phyloP scores from a whole-genome alignment of 1,140 invertebrate genomes.

The Pentalonia nigronervosa region DNA sequence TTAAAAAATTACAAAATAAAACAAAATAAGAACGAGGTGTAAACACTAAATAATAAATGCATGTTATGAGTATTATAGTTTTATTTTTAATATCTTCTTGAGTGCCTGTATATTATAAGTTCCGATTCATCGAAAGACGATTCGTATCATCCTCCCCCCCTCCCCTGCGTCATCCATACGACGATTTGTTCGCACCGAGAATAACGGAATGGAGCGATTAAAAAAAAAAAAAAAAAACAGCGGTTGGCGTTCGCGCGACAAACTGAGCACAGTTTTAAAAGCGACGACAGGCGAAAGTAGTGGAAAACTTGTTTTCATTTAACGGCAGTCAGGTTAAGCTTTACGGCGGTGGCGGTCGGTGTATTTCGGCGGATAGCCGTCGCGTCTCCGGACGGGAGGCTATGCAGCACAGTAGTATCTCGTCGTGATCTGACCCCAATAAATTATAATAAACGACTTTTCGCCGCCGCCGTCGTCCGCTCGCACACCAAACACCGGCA shows the following conservation, averaged over 20 bases:
- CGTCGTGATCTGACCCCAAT: constrained; percentile 1
- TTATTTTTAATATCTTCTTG: too few relatives aligned
- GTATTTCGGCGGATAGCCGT: not conserved
- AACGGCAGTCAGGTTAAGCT: constrained; percentile 1
- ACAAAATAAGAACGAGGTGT: too few relatives aligned
- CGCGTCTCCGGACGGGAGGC: not conserved
- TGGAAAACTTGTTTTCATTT: constrained; percentile 10
- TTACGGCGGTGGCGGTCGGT: not conserved
- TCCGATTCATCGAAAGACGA: too few relatives aligned
- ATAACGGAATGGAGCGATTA: not conserved
- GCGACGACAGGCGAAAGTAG: not conserved
- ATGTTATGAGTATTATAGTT: too few relatives aligned
- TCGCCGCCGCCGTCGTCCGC: not conserved
- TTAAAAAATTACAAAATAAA: too few relatives aligned
- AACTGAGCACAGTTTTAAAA: not conserved
- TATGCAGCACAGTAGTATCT: not conserved
- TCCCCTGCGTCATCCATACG: too few relatives aligned
- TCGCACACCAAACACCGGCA: not conserved
- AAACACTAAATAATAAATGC: too few relatives aligned
- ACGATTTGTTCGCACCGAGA: not conserved
- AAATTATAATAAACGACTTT: constrained; percentile 18
- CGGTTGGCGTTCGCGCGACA: not conserved
- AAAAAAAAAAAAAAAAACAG: not conserved
- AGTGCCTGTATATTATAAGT: too few relatives aligned
- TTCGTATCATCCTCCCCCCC: too few relatives aligned